Conservation (phyloP, 2,888 invertebrate species). For the Cantharis nigra region DNA sequence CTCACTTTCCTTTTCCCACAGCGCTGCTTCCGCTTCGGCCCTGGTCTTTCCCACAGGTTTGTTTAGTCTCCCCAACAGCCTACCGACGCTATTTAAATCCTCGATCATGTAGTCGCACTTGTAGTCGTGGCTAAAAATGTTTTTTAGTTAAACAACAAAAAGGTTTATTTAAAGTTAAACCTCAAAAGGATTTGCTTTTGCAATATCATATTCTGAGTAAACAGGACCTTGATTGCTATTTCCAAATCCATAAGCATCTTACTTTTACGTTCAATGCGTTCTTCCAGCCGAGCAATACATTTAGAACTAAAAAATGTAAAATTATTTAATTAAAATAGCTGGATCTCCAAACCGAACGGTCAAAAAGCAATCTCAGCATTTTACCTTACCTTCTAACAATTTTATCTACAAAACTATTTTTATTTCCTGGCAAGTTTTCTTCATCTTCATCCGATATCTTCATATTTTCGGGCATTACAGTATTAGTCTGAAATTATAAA, state of each 20-base stretch:
- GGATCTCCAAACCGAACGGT: too few species aligned
- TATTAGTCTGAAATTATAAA: neutral
- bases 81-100: neutral
- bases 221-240: neutral
- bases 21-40: neutral
- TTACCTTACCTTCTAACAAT: neutral
- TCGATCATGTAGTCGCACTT: neutral
- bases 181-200: neutral
- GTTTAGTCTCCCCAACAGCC: neutral
- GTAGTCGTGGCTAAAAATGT: neutral
- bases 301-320: neutral
- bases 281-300: neutral
- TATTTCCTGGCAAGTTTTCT: neutral
- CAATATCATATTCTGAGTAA: neutral
- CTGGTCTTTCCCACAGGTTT: neutral
- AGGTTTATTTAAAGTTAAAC: neutral
- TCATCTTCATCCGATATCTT: neutral
- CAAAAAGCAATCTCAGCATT: too few species aligned
- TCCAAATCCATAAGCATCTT: neutral
- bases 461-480: too few species aligned
- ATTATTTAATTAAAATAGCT: neutral
- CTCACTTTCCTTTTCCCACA: neutral
- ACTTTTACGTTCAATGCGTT: neutral
- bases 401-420: neutral
- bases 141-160: neutral